phyloP scores from a whole-genome alignment of 2,888 invertebrate species.

The Aphodius sticticus region DNA sequence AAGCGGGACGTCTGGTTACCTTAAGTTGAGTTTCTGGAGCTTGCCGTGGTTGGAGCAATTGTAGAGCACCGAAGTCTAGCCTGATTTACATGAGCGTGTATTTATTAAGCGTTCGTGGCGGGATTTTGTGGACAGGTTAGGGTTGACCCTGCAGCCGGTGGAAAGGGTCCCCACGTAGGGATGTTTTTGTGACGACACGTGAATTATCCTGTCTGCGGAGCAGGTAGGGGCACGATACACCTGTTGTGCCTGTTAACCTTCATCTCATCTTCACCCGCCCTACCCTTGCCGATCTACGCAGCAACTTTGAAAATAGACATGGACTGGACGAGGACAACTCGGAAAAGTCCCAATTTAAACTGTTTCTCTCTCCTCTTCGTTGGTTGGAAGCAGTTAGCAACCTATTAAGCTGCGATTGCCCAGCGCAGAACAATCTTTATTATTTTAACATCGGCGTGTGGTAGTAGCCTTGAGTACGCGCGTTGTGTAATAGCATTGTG shows the following conservation, averaged over 20 bases:
- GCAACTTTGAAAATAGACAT: slow-evolving; percentile 15
- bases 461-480: slow-evolving; percentile 16
- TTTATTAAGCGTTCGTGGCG: neutral
- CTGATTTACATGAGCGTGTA: neutral
- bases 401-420: slow-evolving; percentile 22
- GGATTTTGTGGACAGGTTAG: slow-evolving; percentile 40
- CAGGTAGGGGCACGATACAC: slow-evolving; percentile 55
- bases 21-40: no score
- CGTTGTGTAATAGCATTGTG: slow-evolving; percentile 36
- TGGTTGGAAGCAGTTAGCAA: slow-evolving; percentile 11
- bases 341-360: neutral
- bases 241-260: slow-evolving; percentile 53
- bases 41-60: no score
- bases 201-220: slow-evolving; percentile 54
- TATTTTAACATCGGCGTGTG: slow-evolving; percentile 26
- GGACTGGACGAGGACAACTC: slow-evolving; percentile 5
- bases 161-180: slow-evolving; percentile 48
- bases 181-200: slow-evolving; percentile 54
- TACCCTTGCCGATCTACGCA: slow-evolving; percentile 15
- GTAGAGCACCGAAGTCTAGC: neutral
- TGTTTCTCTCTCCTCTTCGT: neutral
- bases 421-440: slow-evolving; percentile 35
- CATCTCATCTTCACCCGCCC: slow-evolving; percentile 20
- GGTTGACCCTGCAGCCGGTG: slow-evolving; percentile 49
- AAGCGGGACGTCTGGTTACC: no score